phyloP scores from a whole-genome alignment of 2,113 vertebrate genomes.

The Bubalus kerabau region DNA sequence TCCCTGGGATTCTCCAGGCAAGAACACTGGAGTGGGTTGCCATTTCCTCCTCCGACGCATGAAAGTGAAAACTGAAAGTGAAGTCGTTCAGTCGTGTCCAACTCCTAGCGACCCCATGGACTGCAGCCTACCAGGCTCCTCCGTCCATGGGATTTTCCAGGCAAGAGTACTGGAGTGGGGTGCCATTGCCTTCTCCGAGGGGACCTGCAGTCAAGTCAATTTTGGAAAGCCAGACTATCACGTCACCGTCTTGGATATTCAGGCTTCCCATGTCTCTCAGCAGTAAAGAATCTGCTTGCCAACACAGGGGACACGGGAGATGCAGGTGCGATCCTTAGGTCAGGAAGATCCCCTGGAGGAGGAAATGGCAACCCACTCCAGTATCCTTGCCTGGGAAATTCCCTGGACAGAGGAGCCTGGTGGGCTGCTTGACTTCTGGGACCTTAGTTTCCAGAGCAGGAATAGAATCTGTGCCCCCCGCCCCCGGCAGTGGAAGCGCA shows the following conservation, averaged over 20 bases:
- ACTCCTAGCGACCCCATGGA: too few relatives aligned
- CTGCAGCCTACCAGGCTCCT: too few relatives aligned
- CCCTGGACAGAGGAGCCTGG: neutral
- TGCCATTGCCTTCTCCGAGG: neutral
- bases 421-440: neutral
- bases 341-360: neutral
- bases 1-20: too few relatives aligned
- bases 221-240: neutral
- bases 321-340: neutral
- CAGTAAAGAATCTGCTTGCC: neutral
- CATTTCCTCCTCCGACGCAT: too few relatives aligned
- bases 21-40: too few relatives aligned
- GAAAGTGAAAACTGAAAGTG: too few relatives aligned
- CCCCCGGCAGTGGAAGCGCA: neutral
- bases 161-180: too few relatives aligned
- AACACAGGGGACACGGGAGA: neutral
- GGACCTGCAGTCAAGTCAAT: fast-evolving
- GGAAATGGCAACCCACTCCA: neutral
- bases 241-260: neutral
- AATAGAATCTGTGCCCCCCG: neutral
- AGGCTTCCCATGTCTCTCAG: neutral
- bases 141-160: too few relatives aligned
- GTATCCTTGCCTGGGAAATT: neutral
- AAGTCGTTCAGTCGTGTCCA: too few relatives aligned
- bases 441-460: neutral